Evolutionary conservation across 2,797 vertebrate genomes (phyloP).

Genomic region (Triplophysa bombifrons): DNA sequence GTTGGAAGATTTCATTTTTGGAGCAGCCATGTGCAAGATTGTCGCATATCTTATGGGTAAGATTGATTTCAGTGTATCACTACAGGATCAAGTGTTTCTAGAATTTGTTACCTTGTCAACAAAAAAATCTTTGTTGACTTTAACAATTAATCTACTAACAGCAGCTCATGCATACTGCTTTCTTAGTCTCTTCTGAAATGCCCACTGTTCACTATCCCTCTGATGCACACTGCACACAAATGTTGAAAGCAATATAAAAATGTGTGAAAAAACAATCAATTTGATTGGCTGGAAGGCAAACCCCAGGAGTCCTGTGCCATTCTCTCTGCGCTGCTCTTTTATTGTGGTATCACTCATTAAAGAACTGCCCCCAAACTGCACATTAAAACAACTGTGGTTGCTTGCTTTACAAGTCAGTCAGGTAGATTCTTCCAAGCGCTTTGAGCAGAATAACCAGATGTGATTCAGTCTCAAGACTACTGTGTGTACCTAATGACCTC

Average conservation of each 20-base stretch:
- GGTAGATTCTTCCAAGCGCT: background rate
- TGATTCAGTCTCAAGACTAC: background rate
- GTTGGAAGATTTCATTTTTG: slow-evolving; percentile 92
- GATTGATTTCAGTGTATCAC: slow-evolving; percentile 32
- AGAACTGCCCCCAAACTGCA: background rate
- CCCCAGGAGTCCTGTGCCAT: background rate
- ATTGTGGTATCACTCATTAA: background rate
- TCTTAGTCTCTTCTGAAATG: background rate
- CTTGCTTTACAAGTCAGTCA: background rate
- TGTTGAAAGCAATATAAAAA: background rate
- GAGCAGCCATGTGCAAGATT: slow-evolving; percentile 89
- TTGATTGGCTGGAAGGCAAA: background rate
- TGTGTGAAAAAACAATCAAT: background rate
- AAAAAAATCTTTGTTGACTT: background rate
- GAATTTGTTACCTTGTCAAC: background rate
- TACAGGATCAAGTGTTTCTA: background rate
- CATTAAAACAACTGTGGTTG: background rate
- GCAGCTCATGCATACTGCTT: background rate
- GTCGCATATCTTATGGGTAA: slow-evolving; percentile 95
- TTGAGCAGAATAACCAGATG: background rate
- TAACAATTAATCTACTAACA: background rate
- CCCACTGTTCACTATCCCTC: background rate
- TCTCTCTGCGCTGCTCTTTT: background rate
- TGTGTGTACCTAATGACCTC: too few species aligned
- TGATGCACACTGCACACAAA: background rate